Evolutionary conservation across 2,797 vertebrate genomes (phyloP), one percentile per base, ranked within the genome.

Genomic region (Gymnoscopelus braueri): DNA sequence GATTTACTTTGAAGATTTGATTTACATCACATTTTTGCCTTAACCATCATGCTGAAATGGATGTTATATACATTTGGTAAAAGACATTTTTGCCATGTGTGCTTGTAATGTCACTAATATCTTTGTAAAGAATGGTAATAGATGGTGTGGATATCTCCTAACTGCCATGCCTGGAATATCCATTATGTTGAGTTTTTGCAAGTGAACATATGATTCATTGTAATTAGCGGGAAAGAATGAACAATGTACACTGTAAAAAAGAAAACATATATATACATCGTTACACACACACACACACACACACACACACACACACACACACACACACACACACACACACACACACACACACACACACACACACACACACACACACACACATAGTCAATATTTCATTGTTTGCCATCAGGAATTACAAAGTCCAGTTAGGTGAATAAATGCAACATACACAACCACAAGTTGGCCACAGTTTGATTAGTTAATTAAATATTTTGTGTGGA

Each of bases 1-100:
- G 29, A 87, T 87, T 84, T 85, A 66, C 78, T 74, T 71, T 84
- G 78, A 81, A 75, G 86, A 88, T 90, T 84, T 88, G 69, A 87
- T 86, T 87, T 82, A 70, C 52, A 73, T 84, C 72, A 50, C 62
- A 62, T 82, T 79, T 82, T 75, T 63, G 65, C 77, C 77, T 79
- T 66, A 68, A 63, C 67, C 65, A 47, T 69, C 54, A 54, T 56
- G 47, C 52, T 23, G 23, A 80, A 75, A 83, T 79, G 68, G 75
- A 73, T 71, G 74, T 78, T 79, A 65, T 79, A 65, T 65, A 70
- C 71, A 74, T 82, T 87, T 84, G 79, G 77, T 78, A 65, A 73
- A 83, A 72, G 75, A 84, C 69, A 74, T 56, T 61, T 63, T 61
- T 80, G 75, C 87, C 73, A 68, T 72, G 67, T 80, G 74, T 79